Conservation (phyloP, 2,888 invertebrate species). For the Listrodromus nycthemerus region DNA sequence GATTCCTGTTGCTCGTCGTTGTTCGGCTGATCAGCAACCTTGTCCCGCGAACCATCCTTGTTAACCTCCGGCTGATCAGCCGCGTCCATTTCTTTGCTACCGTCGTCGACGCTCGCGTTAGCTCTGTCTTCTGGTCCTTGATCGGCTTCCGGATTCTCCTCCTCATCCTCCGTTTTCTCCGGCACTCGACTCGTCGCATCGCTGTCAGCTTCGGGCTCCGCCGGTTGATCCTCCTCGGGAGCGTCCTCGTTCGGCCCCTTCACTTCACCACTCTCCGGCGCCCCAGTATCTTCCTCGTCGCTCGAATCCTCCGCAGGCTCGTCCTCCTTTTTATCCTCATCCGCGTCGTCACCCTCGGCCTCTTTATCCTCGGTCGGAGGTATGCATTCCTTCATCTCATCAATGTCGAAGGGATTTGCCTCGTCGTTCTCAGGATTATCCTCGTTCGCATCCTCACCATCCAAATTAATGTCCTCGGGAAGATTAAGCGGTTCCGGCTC, state of each 20-base stretch:
- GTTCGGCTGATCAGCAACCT: conserved; percentile 84
- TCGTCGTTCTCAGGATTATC: conserved; percentile 87
- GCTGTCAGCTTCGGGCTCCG: conserved; percentile 77
- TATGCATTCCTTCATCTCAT: conserved; percentile 88
- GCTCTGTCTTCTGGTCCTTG: conserved; percentile 76
- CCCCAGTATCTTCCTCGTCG: conserved; percentile 83
- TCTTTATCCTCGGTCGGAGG: conserved; percentile 81
- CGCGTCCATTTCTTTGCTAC: conserved; percentile 82
- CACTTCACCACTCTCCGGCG: conserved; percentile 72
- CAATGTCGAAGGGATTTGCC: conserved; percentile 95
- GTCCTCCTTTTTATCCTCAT: conserved; percentile 83
- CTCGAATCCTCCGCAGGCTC: conserved; percentile 82
- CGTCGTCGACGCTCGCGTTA: conserved; percentile 80
- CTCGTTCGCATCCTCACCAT: conserved; percentile 89
- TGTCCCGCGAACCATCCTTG: conserved; percentile 83
- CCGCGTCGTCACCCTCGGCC: conserved; percentile 75
- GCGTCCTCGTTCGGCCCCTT: conserved; percentile 72
- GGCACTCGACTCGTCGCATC: conserved; percentile 74
- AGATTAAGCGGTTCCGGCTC: conserved; percentile 95
- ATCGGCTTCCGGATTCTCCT: conserved; percentile 82
- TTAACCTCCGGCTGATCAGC: conserved; percentile 85
- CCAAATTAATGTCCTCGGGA: conserved; percentile 94
- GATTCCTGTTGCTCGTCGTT: conserved; percentile 84
- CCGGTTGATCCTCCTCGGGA: conserved; percentile 73
- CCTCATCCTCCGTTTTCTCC: conserved; percentile 84